Evolutionary conservation across 2,888 invertebrate genomes (phyloP), one percentile per base, ranked within the genome.

Genomic region (Lepidonotus clava): DNA sequence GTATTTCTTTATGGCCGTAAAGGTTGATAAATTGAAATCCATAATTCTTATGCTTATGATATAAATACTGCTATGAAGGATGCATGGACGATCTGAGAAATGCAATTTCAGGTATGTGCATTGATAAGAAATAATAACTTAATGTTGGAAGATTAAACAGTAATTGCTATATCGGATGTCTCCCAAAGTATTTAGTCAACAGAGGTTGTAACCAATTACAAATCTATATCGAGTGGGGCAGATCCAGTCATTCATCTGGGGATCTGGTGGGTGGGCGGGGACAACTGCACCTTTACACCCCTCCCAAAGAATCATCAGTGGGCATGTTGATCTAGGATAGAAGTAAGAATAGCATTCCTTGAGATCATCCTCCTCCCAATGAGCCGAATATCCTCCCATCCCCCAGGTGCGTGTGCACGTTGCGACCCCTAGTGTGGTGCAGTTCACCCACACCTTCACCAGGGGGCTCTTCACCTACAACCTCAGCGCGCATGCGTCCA

Each of bases 371-470:
- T 46, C 6, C 46, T 18, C 46, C 18, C 6, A 6, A 6, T 18
- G 6, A 46, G 6, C 6, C 18, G 46, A 6, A 24, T 61, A 24
- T 11, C n/a, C 6, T 28, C 61, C 6, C 11, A 11, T n/a, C 6
- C 36, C 32, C 32, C 67, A 67, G 67, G 36, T 67, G 32, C 67
- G 67, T 2, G n/a, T 36, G 1, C 67, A 67, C 14, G 67, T 67
- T 24, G 36, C 28, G 1, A 67, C 32, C 1, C 67, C 67, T 1
- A 24, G 24, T 36, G 18, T 4, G 67, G 28, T 28, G 14, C 32
- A 67, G 67, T 67, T 67, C 36, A 28, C 32, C 1, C 24, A 67
- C 67, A 67, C 2, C 67, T 67, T 67, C 67, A 67, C 67, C 67
- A 11, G 51, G 11, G 51, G 51, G 11, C 51, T 51, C 24, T 28